Evolutionary conservation across 2,113 vertebrate species (phyloP).

Genomic region (Neotragus pygmaeus): DNA sequence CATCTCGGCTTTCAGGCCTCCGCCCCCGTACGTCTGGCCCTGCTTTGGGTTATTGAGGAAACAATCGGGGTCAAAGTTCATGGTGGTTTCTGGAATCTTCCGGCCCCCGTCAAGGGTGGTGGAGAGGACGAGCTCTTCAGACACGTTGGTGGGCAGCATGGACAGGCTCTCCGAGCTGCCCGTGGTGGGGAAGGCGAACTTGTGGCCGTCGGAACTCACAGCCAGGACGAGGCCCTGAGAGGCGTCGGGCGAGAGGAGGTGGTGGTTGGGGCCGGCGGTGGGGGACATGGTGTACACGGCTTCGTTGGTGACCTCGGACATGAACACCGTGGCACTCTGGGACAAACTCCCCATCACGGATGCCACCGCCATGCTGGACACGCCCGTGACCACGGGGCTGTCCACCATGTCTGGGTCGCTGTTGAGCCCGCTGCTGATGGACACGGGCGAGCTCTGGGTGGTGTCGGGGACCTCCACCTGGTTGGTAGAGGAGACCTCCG

Average conservation of each 20-base stretch:
- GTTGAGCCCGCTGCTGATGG: constrained; percentile 98
- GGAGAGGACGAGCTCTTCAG: constrained; percentile 96
- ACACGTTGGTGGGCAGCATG: constrained; percentile 92
- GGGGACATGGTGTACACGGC: constrained; percentile 98
- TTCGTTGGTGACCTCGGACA: constrained; percentile 97
- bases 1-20: constrained; percentile 92
- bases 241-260: constrained; percentile 92
- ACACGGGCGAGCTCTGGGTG: constrained; percentile 97
- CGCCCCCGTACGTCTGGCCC: constrained; percentile 98
- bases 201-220: constrained; percentile 94
- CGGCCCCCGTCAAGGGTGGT: constrained; percentile 93
- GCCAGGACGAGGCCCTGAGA: constrained; percentile 94
- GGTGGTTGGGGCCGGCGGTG: constrained; percentile 91
- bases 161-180: constrained; percentile 90
- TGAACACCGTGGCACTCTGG: constrained; percentile 95
- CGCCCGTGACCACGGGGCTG: constrained; percentile 94
- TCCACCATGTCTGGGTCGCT: constrained; percentile 97
- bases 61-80: constrained; percentile 99
- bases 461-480: constrained; percentile 99
- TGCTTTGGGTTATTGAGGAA: constrained; percentile 99
- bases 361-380: constrained; percentile 94
- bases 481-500: constrained; percentile 98
- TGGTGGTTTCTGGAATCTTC: constrained; percentile 95
- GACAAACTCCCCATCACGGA: constrained; percentile 96
- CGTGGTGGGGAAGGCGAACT: constrained; percentile 93